Evolutionary conservation across 2,888 invertebrate species (phyloP).

Genomic region (Herminia tarsipennalis): DNA sequence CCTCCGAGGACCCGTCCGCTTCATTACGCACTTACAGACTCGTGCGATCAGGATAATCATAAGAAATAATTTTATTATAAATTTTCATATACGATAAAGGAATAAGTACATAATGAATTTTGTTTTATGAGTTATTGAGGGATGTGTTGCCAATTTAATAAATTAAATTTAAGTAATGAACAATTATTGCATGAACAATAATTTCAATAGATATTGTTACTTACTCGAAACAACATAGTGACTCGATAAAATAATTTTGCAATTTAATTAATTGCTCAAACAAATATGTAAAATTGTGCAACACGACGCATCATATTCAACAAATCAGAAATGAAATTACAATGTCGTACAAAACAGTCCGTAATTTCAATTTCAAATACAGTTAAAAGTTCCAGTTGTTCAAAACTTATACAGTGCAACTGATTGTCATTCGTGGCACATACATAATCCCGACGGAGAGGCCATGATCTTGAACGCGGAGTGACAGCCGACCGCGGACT

Average conservation of each 20-base stretch:
- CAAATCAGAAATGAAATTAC: neutral
- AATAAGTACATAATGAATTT: too few species aligned
- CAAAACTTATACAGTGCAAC: conserved; percentile 60
- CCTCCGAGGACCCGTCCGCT: conserved; percentile 75
- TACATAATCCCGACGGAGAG: conserved; percentile 70
- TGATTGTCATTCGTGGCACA: conserved; percentile 76
- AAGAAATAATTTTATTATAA: conserved; percentile 52
- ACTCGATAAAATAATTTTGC: too few species aligned
- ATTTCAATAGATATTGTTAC: too few species aligned
- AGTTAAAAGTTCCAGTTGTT: conserved; percentile 60
- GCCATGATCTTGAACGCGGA: conserved; percentile 74
- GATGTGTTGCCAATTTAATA: too few species aligned
- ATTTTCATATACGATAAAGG: conserved; percentile 24
- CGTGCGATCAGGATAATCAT: conserved; percentile 60
- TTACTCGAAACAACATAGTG: too few species aligned
- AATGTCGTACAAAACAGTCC: conserved; percentile 45
- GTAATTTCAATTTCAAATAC: conserved; percentile 61
- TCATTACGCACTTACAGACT: conserved; percentile 76
- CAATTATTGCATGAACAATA: too few species aligned
- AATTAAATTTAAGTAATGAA: too few species aligned
- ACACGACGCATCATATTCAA: neutral
- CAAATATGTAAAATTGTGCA: too few species aligned
- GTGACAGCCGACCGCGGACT: conserved; percentile 58
- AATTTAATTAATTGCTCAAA: too few species aligned
- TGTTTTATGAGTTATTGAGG: too few species aligned